Conservation (phyloP, 2,113 vertebrate species). For the Dicentrarchus labrax region DNA sequence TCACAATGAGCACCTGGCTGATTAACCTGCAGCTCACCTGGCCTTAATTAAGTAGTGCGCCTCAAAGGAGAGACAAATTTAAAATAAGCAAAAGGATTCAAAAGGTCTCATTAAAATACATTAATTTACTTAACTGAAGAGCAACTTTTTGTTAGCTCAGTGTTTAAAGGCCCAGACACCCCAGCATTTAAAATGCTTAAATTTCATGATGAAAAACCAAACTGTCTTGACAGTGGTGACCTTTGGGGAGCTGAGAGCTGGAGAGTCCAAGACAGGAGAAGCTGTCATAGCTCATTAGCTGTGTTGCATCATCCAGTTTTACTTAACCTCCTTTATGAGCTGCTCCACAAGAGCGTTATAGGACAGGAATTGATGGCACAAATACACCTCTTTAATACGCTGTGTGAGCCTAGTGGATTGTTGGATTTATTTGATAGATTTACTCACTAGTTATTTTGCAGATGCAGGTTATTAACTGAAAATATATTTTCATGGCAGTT, state of each 20-base stretch:
- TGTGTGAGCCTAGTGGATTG: background rate
- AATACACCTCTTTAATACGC: background rate
- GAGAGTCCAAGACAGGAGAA: background rate
- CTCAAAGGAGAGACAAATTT: background rate
- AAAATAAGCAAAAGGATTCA: background rate
- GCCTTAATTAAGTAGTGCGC: background rate
- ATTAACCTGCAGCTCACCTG: slow-evolving; percentile 13
- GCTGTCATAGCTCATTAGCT: background rate
- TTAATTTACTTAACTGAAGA: no score
- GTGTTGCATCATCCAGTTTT: background rate
- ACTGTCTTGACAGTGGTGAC: background rate
- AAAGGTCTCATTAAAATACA: background rate
- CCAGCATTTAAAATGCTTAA: background rate
- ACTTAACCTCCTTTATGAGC: background rate
- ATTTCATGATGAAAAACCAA: background rate
- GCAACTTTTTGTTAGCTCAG: background rate
- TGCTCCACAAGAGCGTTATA: no score
- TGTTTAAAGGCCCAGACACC: no score
- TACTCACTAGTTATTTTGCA: no score
- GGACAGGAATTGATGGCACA: background rate
- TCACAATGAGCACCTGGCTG: background rate
- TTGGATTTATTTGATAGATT: no score
- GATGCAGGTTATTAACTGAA: no score
- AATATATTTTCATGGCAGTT: no score
- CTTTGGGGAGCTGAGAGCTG: background rate